Percentiles rank a stretch among this genome's conserved stretches.
Conservation (phyloP, 2,113 vertebrate species). For the Xerus inauris region DNA sequence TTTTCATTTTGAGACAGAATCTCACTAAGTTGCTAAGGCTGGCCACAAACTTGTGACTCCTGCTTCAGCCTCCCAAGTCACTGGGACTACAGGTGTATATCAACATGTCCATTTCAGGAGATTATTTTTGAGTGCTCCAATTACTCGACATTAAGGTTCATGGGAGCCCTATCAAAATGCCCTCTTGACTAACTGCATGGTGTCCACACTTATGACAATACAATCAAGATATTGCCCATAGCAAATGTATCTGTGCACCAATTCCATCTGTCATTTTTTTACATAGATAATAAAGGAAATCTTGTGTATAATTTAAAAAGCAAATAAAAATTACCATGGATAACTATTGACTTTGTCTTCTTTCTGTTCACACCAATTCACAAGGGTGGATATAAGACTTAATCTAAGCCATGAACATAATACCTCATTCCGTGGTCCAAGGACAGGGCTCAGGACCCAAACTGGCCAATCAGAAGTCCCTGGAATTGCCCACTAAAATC, state of each 20-base stretch:
- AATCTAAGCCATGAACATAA: not conserved
- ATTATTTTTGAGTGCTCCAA: not conserved
- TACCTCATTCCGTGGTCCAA: not conserved
- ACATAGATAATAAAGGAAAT: not conserved
- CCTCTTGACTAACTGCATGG: not conserved
- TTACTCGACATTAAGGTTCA: not conserved
- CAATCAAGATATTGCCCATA: not conserved
- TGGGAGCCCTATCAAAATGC: not conserved
- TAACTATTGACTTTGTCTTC: not conserved
- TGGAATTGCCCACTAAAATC: not conserved
- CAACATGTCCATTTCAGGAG: too few relatives aligned
- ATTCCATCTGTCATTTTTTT: not conserved
- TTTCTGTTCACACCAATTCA: not conserved
- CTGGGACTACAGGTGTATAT: too few relatives aligned
- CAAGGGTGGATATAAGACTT: not conserved
- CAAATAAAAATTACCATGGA: not conserved
- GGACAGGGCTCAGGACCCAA: not conserved
- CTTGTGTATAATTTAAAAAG: not conserved
- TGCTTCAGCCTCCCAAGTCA: too few relatives aligned
- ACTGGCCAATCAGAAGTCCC: not conserved
- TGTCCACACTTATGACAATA: not conserved
- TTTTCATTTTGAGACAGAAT: too few relatives aligned
- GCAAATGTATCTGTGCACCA: not conserved
- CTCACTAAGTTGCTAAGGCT: too few relatives aligned
- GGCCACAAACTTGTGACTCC: too few relatives aligned